Evolutionary conservation across 2,888 invertebrate species (phyloP), one percentile per base, ranked within the genome.

Genomic region (Tridacna crocea): DNA sequence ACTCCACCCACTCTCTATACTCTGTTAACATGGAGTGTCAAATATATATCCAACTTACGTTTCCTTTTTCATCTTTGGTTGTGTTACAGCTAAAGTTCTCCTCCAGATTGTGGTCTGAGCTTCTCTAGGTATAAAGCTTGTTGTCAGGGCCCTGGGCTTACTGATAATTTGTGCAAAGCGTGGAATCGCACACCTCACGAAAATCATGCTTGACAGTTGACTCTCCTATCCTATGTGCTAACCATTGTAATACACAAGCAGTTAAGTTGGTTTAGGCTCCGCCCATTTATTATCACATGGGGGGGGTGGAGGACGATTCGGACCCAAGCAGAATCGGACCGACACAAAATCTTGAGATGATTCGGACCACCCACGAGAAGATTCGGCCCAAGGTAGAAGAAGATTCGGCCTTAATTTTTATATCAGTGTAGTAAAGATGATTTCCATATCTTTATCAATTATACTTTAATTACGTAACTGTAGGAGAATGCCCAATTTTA

Each of bases 61-160:
- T 85, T 91, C 89, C 78, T 90, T 89, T 78, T 90, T 89, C 46
- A 77, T 79, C 76, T 88, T 89, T 27, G 90, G 87, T 19, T 83
- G 81, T 8, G 89, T 87, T 15, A 88, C 87, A 27, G 88, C 82
- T 27, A 91, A 88, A 70, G 72, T 77, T 46, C 82, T 80, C 13
- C 60, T 75, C 19, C 13, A 17, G 19, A 65, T 36, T 10, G 36
- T 19, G 19, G 51, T 47, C 8, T 22, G 36, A n/a, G 65, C 17
- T 46, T 75, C 83, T 65, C 74, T 77, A 15, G 78, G 72, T 51
- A 84, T 15, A 36, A 80, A 27, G 11, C 82, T 82, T 27, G 83
- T 79, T 19, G 89, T 89, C 24, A 86, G 75, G 24, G 84, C 83
- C 15, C 75, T 47, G 24, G 84, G 80, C 76, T 83, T 73, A 12